Conservation (phyloP, 2,888 invertebrate genomes). For the Heterodera filipjevi region DNA sequence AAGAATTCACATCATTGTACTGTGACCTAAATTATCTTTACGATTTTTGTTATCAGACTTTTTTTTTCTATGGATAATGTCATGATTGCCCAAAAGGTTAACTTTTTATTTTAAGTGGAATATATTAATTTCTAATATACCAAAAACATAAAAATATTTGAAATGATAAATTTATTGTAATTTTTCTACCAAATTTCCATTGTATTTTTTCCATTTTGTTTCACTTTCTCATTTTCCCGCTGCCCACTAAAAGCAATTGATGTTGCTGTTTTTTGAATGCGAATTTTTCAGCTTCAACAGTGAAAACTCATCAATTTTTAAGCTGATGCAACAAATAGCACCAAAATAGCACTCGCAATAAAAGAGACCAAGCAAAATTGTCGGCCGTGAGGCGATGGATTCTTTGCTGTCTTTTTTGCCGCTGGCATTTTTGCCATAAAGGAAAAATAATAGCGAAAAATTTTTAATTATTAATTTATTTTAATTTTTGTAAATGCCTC, state of each 20-base stretch:
- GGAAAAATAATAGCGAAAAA: not conserved
- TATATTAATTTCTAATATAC: no score
- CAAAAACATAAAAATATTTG: no score
- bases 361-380: not conserved
- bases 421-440: no score
- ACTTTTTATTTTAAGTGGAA: no score
- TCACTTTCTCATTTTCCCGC: not conserved
- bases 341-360: not conserved
- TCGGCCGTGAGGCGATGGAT: not conserved
- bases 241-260: not conserved
- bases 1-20: not conserved
- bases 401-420: not conserved
- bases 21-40: not conserved
- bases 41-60: not conserved
- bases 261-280: not conserved
- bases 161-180: no score
- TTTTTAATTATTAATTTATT: not conserved
- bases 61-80: no score
- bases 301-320: constrained; percentile 8
- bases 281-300: not conserved
- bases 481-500: no score
- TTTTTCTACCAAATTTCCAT: not conserved
- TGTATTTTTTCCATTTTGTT: not conserved
- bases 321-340: not conserved
- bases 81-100: no score